Percentiles rank a stretch among this genome's conserved stretches.
Conservation (phyloP, 2,113 vertebrate species). For the Ochotona curzoniae region DNA sequence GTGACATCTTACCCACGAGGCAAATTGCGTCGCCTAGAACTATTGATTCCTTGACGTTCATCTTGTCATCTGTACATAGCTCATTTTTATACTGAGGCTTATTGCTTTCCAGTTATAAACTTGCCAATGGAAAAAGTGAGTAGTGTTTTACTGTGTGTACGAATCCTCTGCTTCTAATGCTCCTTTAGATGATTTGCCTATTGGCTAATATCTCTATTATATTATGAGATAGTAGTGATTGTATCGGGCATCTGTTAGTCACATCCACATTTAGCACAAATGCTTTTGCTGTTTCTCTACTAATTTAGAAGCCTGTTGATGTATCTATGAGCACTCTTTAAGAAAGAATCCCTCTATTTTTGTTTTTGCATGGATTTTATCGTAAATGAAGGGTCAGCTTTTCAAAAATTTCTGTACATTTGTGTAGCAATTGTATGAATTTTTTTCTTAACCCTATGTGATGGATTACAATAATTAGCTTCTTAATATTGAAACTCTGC, state of each 20-base stretch:
- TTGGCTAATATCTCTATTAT: neutral
- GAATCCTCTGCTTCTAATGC: neutral
- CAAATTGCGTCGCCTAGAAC: neutral
- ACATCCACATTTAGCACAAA: neutral
- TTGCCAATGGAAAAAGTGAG: neutral
- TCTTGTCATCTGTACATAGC: neutral
- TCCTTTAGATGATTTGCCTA: neutral
- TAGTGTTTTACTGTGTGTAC: neutral
- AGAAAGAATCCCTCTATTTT: neutral
- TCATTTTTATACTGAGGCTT: neutral
- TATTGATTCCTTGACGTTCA: neutral
- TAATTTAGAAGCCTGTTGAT: neutral
- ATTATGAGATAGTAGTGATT: neutral
- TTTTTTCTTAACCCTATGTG: neutral
- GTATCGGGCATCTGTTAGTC: neutral
- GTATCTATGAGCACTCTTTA: neutral
- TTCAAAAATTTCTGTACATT: conserved; percentile 4
- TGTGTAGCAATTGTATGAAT: neutral
- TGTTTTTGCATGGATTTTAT: neutral
- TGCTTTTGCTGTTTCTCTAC: neutral
- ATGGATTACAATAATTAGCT: neutral
- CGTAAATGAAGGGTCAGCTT: neutral
- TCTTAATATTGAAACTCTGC: neutral
- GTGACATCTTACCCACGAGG: too few relatives aligned
- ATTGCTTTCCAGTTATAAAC: neutral